Evolutionary conservation across 1,140 invertebrate genomes (phyloP).

Genomic region (Brachionus rubens): DNA sequence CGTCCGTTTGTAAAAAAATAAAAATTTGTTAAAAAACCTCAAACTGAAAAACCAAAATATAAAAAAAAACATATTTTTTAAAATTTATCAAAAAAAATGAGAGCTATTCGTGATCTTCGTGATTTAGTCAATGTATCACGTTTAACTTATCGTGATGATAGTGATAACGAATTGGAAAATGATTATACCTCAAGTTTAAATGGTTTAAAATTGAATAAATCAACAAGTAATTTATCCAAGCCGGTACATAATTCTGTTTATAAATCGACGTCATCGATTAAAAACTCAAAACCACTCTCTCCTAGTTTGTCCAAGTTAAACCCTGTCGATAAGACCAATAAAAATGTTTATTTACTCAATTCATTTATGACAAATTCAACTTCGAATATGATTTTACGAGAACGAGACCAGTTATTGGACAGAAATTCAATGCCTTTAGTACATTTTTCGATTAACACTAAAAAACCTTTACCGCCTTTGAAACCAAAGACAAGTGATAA

Average conservation of each 20-base stretch:
- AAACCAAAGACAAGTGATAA: background rate
- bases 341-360: background rate
- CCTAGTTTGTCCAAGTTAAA: background rate
- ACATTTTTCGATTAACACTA: background rate
- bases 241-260: background rate
- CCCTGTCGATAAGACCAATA: background rate
- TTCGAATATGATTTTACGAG: background rate
- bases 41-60: too few species aligned
- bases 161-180: slow-evolving; percentile 52
- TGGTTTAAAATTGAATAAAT: slow-evolving; percentile 15
- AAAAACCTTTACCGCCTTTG: slow-evolving; percentile 21
- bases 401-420: slow-evolving; percentile 7
- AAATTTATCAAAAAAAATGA: slow-evolving; percentile 50
- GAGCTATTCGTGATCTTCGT: slow-evolving; percentile 55
- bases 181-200: slow-evolving; percentile 50
- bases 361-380: background rate
- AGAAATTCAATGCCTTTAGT: slow-evolving; percentile 7
- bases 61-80: background rate
- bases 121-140: slow-evolving; percentile 58
- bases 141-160: slow-evolving; percentile 52
- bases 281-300: background rate
- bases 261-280: background rate
- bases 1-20: background rate
- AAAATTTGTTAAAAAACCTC: background rate
- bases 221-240: slow-evolving; percentile 23